Percentiles rank a stretch among this genome's conserved stretches.
Conservation (phyloP, 1,140 invertebrate genomes). For the Sarcophaga peregrina region DNA sequence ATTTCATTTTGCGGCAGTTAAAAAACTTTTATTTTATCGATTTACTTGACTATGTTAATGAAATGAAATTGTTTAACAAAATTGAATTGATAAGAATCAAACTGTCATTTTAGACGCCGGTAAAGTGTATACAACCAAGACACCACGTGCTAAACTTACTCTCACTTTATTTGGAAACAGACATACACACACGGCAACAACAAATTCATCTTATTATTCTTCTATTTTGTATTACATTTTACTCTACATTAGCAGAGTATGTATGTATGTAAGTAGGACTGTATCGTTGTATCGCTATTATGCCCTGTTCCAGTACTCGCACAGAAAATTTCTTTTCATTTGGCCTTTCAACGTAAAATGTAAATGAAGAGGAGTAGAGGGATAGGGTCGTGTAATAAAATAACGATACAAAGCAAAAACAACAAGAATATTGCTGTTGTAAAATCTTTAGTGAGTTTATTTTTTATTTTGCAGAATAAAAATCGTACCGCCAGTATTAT, state of each 20-base stretch:
- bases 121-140: background rate
- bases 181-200: background rate
- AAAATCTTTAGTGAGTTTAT: background rate
- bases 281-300: background rate
- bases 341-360: background rate
- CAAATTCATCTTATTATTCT: background rate
- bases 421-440: background rate
- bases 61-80: background rate
- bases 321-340: background rate
- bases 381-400: background rate
- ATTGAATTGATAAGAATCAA: constrained; percentile 49
- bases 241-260: background rate
- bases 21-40: too few species aligned
- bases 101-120: constrained; percentile 36
- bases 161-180: constrained; percentile 10
- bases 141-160: constrained; percentile 11
- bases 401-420: constrained; percentile 15
- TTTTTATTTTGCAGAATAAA: constrained; percentile 6
- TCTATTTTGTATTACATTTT: background rate
- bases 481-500: too few species aligned
- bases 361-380: background rate
- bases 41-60: background rate
- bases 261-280: too few species aligned
- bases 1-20: too few species aligned
- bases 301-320: background rate